These are phyloP conservation scores for Donacobius atricapilla DNA, from an alignment of 2,113 vertebrate genomes.

Conservation along the genomic window DNA sequence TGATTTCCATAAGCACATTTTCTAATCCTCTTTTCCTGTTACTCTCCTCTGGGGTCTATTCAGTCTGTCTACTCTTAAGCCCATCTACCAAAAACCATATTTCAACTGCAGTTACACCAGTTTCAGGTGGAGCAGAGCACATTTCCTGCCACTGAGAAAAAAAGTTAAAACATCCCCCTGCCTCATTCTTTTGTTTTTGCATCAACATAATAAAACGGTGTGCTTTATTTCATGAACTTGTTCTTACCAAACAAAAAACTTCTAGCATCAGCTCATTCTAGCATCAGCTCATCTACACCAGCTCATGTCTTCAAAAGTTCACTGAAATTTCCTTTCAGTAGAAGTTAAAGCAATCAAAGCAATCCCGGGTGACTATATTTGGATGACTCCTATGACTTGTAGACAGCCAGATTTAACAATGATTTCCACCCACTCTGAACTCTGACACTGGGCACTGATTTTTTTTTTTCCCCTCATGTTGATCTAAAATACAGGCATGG, in stretches of 20 bases:
- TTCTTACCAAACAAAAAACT: background rate
- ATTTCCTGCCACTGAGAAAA: background rate
- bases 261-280: background rate
- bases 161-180: background rate
- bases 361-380: background rate
- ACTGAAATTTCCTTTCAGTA: background rate
- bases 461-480: background rate
- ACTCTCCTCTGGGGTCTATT: background rate
- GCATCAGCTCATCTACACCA: background rate
- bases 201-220: background rate
- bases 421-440: background rate
- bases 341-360: background rate
- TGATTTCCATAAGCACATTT: background rate
- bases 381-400: background rate
- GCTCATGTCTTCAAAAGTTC: background rate
- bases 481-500: background rate
- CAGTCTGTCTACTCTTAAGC: background rate
- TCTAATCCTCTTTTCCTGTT: slow-evolving; percentile 35
- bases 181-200: background rate
- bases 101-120: background rate
- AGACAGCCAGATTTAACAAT: background rate
- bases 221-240: background rate
- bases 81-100: background rate
- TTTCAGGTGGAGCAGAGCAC: background rate
- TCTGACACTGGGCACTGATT: background rate